Evolutionary conservation across 2,113 vertebrate genomes (phyloP).

Genomic region (Pomatostomus ruficeps): DNA sequence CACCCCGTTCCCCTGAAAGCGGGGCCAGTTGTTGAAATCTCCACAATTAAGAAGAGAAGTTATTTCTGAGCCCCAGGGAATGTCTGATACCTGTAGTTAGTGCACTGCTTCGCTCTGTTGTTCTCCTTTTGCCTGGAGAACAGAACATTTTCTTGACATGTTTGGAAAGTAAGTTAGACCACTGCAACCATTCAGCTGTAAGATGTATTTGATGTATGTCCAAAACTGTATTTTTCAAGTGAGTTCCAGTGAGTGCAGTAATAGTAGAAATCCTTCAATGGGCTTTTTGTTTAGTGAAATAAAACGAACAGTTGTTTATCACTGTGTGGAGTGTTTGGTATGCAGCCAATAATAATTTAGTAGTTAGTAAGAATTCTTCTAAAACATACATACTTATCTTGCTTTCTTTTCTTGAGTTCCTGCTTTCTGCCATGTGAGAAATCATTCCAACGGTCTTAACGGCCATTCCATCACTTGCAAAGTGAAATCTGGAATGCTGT

Average conservation of each 20-base stretch:
- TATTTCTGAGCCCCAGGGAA: constrained; percentile 19
- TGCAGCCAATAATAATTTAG: constrained; percentile 44
- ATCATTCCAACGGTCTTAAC: background rate
- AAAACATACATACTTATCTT: constrained; percentile 40
- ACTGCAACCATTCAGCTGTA: constrained; percentile 21
- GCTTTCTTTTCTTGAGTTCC: constrained; percentile 19
- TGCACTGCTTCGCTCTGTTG: background rate
- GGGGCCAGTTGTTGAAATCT: background rate
- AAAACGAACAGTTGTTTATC: constrained; percentile 51
- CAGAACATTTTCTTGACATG: constrained; percentile 52
- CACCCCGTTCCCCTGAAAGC: background rate
- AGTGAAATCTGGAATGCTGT: background rate
- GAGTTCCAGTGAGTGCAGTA: constrained; percentile 25
- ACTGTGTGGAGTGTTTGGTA: constrained; percentile 21
- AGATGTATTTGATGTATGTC: constrained; percentile 44
- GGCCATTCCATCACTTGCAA: background rate
- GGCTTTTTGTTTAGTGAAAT: constrained; percentile 51
- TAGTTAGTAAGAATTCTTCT: constrained; percentile 41
- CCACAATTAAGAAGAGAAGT: background rate
- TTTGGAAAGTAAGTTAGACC: constrained; percentile 22
- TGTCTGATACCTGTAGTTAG: background rate
- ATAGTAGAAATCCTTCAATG: constrained; percentile 28
- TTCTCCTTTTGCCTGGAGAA: constrained; percentile 7
- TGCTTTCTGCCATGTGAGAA: constrained; percentile 14
- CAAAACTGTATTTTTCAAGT: constrained; percentile 52